Base-by-base conservation (phyloP, 2,888 invertebrate genomes). In the Drosophila atripex region DNA sequence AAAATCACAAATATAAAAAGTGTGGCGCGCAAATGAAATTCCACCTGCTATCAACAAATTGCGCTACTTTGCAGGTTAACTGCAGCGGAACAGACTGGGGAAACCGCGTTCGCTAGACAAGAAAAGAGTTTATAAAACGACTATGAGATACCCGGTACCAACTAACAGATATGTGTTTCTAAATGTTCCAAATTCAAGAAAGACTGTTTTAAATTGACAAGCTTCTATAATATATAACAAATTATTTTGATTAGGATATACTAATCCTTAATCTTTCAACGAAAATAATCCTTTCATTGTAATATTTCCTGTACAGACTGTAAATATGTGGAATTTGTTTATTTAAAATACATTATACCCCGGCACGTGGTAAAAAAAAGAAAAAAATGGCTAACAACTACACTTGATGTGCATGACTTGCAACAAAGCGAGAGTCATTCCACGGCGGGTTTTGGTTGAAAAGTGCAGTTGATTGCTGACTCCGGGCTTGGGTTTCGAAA, bases 41-140 rank as follows among this genome's bases (percentile, higher is more conserved):
- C 84, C 52, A 86, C 69, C 78, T 80, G 79, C 75, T 79, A 83
- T 84, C 80, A 83, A 86, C 86, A 88, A 86, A 88, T 88, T 88
- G 80, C 76, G 88, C 88, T 83, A 80, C 84, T 88, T 88, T 79
- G 73, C 77, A 76, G 86, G 84, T 85, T 82, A 82, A 85, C 87
- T 85, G 87, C 84, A 78, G 78, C 75, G 82, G 68, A 87, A 84
- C 73, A 85, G 85, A 75, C 79, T 73, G 80, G 76, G 45, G 18
- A 52, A 57, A 35, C 60, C 65, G 69, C 45, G 55, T 54, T 35
- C 64, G 54, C 41, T 21, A 61, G 71, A 49, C 77, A 60, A 39
- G 57, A 53, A 59, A 56, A 23, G 25, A 23, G 25, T 23, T 35
- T 11, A 25, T 45, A 38, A 46, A n/a, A 18, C n/a, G 30, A 60